Conservation (phyloP, 2,888 invertebrate species). For the Omphaloscelis lunosa region DNA sequence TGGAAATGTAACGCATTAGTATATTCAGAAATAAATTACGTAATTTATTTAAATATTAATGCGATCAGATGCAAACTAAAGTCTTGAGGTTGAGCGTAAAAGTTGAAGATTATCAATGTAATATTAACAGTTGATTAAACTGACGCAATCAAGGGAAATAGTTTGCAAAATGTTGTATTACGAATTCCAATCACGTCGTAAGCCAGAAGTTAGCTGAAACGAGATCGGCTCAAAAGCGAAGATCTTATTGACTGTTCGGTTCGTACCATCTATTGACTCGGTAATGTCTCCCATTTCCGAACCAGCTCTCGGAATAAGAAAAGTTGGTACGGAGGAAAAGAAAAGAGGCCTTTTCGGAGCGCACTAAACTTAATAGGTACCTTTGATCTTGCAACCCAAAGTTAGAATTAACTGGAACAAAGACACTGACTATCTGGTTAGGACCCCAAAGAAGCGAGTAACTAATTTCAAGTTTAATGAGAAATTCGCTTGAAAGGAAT, state of each 20-base stretch:
- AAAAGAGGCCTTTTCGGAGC: slow-evolving; percentile 84
- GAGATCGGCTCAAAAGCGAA: slow-evolving; percentile 82
- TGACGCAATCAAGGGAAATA: slow-evolving; percentile 73
- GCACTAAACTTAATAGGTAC: slow-evolving; percentile 84
- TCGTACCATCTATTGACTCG: slow-evolving; percentile 87
- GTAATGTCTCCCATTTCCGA: slow-evolving; percentile 89
- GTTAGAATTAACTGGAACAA: slow-evolving; percentile 86
- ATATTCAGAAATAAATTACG: slow-evolving; percentile 46
- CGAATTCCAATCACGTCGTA: slow-evolving; percentile 79
- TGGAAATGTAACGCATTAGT: slow-evolving; percentile 46
- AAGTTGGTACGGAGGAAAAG: slow-evolving; percentile 86
- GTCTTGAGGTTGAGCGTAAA: slow-evolving; percentile 36
- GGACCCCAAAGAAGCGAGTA: slow-evolving; percentile 75
- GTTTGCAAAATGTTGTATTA: slow-evolving; percentile 72
- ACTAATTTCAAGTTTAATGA: slow-evolving; percentile 88
- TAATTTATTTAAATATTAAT: slow-evolving; percentile 45
- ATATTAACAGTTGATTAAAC: slow-evolving; percentile 78
- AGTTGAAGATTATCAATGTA: slow-evolving; percentile 59
- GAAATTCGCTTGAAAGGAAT: slow-evolving; percentile 83
- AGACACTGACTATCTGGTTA: slow-evolving; percentile 84
- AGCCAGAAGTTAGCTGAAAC: slow-evolving; percentile 82
- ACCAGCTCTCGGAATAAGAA: slow-evolving; percentile 87
- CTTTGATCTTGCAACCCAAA: slow-evolving; percentile 88
- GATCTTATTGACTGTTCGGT: slow-evolving; percentile 85
- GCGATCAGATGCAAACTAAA: slow-evolving; percentile 17